Percentiles rank a stretch among this genome's conserved stretches.
phyloP scores from a whole-genome alignment of 2,797 vertebrate genomes.

The Gobionotothen gibberifrons region DNA sequence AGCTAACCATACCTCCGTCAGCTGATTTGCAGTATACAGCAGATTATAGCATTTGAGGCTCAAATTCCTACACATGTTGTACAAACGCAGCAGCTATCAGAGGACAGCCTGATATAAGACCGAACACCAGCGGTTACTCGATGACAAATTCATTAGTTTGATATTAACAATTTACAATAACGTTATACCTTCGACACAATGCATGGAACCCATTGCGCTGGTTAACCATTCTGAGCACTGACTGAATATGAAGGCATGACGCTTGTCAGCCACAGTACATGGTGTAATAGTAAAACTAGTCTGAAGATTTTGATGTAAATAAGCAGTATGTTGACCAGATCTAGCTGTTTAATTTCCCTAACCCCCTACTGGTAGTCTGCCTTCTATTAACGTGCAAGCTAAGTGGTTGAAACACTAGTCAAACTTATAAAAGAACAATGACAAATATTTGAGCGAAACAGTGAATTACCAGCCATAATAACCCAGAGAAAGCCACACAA shows the following conservation, averaged over 20 bases:
- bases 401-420: constrained; percentile 20
- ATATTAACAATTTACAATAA: neutral
- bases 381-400: constrained; percentile 30
- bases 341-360: constrained; percentile 35
- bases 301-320: constrained; percentile 21
- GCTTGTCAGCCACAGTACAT: neutral
- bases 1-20: constrained; percentile 58
- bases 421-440: constrained; percentile 2
- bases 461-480: neutral
- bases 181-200: no score
- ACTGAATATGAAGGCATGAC: neutral
- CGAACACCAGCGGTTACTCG: neutral
- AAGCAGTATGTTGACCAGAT: constrained; percentile 13
- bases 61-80: constrained; percentile 62
- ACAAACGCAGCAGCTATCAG: constrained; percentile 21
- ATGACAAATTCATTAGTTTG: neutral
- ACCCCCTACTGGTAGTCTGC: constrained; percentile 47
- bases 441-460: neutral
- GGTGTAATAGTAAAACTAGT: neutral
- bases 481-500: constrained; percentile 30
- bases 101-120: neutral
- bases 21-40: constrained; percentile 64
- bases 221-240: neutral
- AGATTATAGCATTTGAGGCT: constrained; percentile 60
- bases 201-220: neutral